A percentile compares a stretch with the other conserved stretches of the same genome.
phyloP scores from a whole-genome alignment of 2,888 invertebrate genomes.

The Mamestra brassicae region DNA sequence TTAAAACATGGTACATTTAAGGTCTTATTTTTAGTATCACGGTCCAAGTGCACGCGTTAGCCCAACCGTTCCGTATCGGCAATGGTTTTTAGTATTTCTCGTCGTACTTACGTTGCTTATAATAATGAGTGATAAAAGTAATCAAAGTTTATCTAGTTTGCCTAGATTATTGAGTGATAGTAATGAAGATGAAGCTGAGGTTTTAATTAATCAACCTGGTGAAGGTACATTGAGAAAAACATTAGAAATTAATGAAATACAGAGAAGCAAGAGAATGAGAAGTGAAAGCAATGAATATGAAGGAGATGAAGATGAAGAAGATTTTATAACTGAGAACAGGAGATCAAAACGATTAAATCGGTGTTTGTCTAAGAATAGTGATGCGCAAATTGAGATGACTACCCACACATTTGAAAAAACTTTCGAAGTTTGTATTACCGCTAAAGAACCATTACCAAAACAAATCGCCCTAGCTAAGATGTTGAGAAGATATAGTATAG shows the following conservation, averaged over 20 bases:
- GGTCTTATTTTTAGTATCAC: too few species aligned
- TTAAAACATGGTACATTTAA: too few species aligned
- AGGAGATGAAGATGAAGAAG: conserved; percentile 18
- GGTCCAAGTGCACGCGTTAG: too few species aligned
- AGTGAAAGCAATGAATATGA: conserved; percentile 6
- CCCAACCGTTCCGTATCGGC: too few species aligned
- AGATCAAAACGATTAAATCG: conserved; percentile 3
- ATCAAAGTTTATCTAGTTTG: too few species aligned
- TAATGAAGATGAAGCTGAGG: too few species aligned
- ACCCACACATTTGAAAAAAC: background rate
- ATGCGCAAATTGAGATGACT: background rate
- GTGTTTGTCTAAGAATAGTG: background rate
- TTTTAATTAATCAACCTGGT: too few species aligned
- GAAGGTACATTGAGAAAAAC: background rate
- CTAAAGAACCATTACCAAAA: background rate
- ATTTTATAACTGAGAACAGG: conserved; percentile 13
- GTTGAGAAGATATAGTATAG: background rate
- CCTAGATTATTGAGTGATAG: too few species aligned
- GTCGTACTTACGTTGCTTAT: too few species aligned
- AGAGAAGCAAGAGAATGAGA: background rate
- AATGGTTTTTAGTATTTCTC: too few species aligned
- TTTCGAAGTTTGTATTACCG: background rate
- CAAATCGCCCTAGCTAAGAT: background rate
- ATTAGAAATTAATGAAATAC: background rate
- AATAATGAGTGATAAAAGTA: too few species aligned